These are phyloP conservation scores for Hylaea fasciaria DNA, from an alignment of 2,888 invertebrate genomes.

Conservation along the genomic window DNA sequence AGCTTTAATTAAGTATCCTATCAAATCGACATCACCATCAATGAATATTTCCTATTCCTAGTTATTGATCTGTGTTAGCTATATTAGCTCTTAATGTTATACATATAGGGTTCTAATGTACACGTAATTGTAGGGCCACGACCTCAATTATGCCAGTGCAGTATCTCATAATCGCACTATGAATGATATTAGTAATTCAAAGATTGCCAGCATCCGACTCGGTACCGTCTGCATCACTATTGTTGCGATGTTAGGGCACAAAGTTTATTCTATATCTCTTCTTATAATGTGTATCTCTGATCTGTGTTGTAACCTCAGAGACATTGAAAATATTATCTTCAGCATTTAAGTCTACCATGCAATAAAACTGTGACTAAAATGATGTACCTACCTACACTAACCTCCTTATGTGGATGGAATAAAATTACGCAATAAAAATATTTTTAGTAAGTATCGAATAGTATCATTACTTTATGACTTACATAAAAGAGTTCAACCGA, in stretches of 20 bases:
- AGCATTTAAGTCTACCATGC: too few relatives aligned
- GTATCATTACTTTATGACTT: too few relatives aligned
- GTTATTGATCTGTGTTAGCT: constrained; percentile 30
- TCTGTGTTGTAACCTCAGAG: neutral
- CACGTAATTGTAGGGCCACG: constrained; percentile 65
- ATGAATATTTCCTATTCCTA: constrained; percentile 27
- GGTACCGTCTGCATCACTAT: constrained; percentile 40
- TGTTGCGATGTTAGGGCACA: too few relatives aligned
- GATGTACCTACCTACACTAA: too few relatives aligned
- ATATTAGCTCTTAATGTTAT: constrained; percentile 29
- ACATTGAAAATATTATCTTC: too few relatives aligned
- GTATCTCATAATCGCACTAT: constrained; percentile 68
- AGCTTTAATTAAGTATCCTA: constrained; percentile 7
- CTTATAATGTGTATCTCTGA: neutral
- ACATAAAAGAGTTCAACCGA: too few relatives aligned
- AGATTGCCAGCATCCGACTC: constrained; percentile 69
- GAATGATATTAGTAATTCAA: constrained; percentile 69
- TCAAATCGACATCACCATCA: neutral
- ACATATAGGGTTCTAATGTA: constrained; percentile 47
- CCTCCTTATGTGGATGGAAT: too few relatives aligned
- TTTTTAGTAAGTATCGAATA: too few relatives aligned
- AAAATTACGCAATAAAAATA: too few relatives aligned
- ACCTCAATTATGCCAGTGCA: constrained; percentile 67
- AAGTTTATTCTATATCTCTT: neutral
- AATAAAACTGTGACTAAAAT: too few relatives aligned